Evolutionary conservation across 2,888 invertebrate genomes (phyloP).

Genomic region (Melieria omissa): DNA sequence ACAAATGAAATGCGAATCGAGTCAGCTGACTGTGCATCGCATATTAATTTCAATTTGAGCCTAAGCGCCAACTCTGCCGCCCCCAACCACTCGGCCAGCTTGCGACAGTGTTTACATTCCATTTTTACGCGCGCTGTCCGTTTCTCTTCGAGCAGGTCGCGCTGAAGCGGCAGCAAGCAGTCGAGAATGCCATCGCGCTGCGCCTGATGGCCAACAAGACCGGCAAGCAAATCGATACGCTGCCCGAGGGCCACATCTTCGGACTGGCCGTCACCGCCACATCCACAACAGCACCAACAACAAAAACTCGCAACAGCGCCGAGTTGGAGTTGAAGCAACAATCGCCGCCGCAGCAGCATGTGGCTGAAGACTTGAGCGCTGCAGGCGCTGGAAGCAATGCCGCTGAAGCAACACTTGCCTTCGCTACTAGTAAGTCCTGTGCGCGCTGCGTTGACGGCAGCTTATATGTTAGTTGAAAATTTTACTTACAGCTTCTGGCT

Average conservation of each 20-base stretch:
- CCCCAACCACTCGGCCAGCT: constrained; percentile 55
- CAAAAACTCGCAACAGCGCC: constrained; percentile 6
- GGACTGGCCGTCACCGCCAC: constrained; percentile 83
- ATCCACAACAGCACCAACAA: constrained; percentile 67
- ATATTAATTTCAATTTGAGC: constrained; percentile 47
- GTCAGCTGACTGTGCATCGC: constrained; percentile 29
- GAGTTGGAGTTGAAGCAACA: constrained; percentile 34
- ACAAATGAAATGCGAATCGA: constrained; percentile 28
- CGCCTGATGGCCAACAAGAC: constrained; percentile 88
- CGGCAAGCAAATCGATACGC: constrained; percentile 76
- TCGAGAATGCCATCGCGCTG: constrained; percentile 95
- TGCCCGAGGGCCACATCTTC: constrained; percentile 92
- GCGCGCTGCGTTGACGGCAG: too few relatives aligned
- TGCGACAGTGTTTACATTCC: constrained; percentile 32
- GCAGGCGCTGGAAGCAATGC: constrained; percentile 20
- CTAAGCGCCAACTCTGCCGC: neutral
- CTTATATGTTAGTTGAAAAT: too few relatives aligned
- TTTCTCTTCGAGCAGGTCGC: constrained; percentile 77
- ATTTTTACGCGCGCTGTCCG: constrained; percentile 34
- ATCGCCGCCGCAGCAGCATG: constrained; percentile 29
- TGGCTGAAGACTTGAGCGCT: constrained; percentile 28
- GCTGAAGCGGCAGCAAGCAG: constrained; percentile 94
- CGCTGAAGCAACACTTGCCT: constrained; percentile 34
- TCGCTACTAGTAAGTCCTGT: constrained; percentile 32
- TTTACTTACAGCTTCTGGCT: too few relatives aligned